Evolutionary conservation across 2,888 invertebrate genomes (phyloP).

Genomic region (Adelognathus sp.): DNA sequence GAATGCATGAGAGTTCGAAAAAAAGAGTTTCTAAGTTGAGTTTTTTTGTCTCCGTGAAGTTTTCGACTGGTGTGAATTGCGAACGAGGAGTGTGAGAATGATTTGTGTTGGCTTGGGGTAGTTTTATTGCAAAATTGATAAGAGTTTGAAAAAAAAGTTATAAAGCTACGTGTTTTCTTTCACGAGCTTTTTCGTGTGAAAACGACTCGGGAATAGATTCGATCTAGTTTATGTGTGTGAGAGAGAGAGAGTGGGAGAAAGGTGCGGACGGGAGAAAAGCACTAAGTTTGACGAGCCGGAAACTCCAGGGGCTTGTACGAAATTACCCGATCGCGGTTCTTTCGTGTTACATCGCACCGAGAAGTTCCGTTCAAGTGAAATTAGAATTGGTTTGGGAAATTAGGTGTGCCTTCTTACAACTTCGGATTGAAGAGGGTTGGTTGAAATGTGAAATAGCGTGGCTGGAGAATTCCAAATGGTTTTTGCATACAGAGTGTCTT

Average conservation of each 20-base stretch:
- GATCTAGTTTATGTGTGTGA: background rate
- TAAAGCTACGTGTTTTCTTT: background rate
- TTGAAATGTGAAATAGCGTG: background rate
- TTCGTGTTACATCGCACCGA: slow-evolving; percentile 27
- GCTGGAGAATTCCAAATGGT: background rate
- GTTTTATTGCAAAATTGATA: too few species aligned
- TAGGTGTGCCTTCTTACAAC: background rate
- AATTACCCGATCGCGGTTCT: slow-evolving; percentile 43
- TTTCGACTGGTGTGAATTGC: too few species aligned
- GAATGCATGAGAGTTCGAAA: too few species aligned
- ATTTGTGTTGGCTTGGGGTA: too few species aligned
- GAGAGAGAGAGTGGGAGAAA: background rate
- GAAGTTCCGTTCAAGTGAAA: slow-evolving; percentile 50
- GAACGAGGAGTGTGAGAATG: too few species aligned
- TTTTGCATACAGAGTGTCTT: background rate
- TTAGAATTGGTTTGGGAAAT: slow-evolving; percentile 3
- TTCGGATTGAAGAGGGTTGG: background rate
- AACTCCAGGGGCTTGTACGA: slow-evolving; percentile 33
- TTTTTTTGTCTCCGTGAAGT: too few species aligned
- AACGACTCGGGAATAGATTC: slow-evolving; percentile 9
- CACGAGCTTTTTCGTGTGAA: background rate
- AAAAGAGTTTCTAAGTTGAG: too few species aligned
- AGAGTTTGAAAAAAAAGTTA: too few species aligned
- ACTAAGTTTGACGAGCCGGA: slow-evolving; percentile 31
- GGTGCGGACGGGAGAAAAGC: background rate